phyloP scores from a whole-genome alignment of 2,113 vertebrate genomes.

The Meleagris gallopavo region DNA sequence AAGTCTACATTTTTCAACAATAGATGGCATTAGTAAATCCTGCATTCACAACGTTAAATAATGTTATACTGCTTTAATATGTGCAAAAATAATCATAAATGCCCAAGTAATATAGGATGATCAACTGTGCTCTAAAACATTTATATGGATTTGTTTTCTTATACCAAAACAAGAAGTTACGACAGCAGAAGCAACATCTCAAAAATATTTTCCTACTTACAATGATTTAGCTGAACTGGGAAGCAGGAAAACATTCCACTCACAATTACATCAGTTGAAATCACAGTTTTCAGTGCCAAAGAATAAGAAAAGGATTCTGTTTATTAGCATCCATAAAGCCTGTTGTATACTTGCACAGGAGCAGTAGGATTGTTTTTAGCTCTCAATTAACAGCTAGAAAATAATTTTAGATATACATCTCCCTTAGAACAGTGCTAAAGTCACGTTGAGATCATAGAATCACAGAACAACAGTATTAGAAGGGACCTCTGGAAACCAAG shows the following conservation, averaged over 20 bases:
- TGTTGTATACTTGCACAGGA: not conserved
- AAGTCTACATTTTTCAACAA: slow-evolving; percentile 47
- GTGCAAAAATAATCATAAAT: slow-evolving; percentile 62
- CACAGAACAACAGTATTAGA: not conserved
- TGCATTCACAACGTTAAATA: slow-evolving; percentile 53
- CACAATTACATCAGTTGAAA: not conserved
- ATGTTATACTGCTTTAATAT: slow-evolving; percentile 47
- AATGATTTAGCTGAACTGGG: slow-evolving; percentile 18
- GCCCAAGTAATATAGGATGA: slow-evolving; percentile 59
- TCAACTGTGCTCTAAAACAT: slow-evolving; percentile 61
- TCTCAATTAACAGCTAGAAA: not conserved
- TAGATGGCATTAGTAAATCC: slow-evolving; percentile 76
- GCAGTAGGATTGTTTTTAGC: not conserved
- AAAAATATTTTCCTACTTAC: slow-evolving; percentile 7
- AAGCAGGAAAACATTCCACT: slow-evolving; percentile 1
- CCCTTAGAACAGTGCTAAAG: not conserved
- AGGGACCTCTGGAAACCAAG: not conserved
- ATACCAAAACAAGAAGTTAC: not conserved
- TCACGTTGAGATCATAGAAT: not conserved
- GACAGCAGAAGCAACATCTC: not conserved
- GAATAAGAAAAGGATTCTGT: not conserved
- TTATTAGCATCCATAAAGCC: not conserved
- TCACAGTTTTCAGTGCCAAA: not conserved
- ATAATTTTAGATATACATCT: not conserved
- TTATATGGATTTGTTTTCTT: slow-evolving; percentile 30